Percentiles rank a stretch among this genome's conserved stretches.
These are phyloP conservation scores for Lagria hirta DNA, from an alignment of 2,888 invertebrate species.

Conservation along the genomic window DNA sequence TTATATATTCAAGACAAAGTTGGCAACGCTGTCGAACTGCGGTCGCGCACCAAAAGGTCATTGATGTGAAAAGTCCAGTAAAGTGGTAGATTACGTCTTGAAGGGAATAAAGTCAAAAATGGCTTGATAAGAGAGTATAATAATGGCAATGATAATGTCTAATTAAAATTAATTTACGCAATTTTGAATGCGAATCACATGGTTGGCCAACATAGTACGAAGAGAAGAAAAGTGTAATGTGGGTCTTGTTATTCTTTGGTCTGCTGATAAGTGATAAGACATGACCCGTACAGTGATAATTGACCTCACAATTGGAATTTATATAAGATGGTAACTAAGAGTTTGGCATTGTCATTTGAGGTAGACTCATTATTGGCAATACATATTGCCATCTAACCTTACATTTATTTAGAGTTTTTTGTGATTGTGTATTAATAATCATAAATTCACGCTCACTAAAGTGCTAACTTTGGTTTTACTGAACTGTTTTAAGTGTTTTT, in stretches of 20 bases:
- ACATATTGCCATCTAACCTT: no score
- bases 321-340: conserved; percentile 47
- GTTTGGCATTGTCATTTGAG: no score
- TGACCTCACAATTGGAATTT: conserved; percentile 40
- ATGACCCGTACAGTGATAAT: conserved; percentile 45
- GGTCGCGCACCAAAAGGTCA: no score
- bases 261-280: conserved; percentile 41
- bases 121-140: neutral
- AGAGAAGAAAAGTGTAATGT: conserved; percentile 32
- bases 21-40: no score
- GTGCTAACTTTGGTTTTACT: no score
- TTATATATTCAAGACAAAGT: no score
- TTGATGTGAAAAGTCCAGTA: no score
- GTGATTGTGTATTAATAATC: conserved; percentile 27
- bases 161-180: conserved; percentile 27
- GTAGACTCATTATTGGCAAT: no score
- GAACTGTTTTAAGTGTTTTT: conserved; percentile 64
- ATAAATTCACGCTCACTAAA: no score
- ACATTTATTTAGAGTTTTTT: conserved; percentile 6
- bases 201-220: conserved; percentile 28
- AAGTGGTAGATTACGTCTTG: conserved; percentile 9
- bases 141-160: conserved; percentile 22
- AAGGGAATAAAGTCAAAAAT: neutral
- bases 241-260: conserved; percentile 42
- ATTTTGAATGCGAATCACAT: conserved; percentile 39